Percentiles rank a stretch among this genome's conserved stretches.
Conservation (phyloP, 2,113 vertebrate species). For the Acrocephalus arundinaceus region DNA sequence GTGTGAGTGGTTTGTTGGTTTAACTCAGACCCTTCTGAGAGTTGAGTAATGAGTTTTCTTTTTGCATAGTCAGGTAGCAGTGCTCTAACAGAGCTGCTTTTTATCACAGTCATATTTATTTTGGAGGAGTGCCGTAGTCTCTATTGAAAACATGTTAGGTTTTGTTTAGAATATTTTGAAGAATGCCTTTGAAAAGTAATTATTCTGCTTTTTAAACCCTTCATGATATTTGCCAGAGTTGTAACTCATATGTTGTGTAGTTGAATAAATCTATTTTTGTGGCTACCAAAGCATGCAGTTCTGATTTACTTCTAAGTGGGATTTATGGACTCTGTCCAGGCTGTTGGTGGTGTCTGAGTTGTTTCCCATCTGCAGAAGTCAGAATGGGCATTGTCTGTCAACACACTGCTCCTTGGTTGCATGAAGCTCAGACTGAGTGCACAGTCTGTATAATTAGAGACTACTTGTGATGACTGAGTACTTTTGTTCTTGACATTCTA, state of each 20-base stretch:
- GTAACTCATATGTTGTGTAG: accelerated
- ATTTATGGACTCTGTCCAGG: neutral
- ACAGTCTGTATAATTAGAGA: neutral
- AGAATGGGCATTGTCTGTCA: slow-evolving; percentile 23
- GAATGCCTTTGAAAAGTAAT: neutral
- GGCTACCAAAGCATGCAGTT: neutral
- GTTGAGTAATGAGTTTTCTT: neutral
- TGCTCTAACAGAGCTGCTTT: neutral
- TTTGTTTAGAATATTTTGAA: neutral
- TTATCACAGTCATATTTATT: neutral
- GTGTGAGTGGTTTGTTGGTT: neutral
- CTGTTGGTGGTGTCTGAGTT: neutral
- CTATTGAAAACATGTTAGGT: accelerated
- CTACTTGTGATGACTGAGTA: neutral
- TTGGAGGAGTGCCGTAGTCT: neutral
- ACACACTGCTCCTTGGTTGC: neutral
- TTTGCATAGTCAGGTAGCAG: neutral
- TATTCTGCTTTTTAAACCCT: neutral
- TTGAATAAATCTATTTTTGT: neutral
- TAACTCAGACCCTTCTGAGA: neutral
- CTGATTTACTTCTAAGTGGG: neutral
- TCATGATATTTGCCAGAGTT: neutral
- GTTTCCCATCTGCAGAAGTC: neutral
- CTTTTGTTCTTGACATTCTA: neutral
- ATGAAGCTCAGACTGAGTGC: neutral